These are phyloP conservation scores for Aurelia coerulea DNA, from an alignment of 30 jellyfish, hydroid and myxozoan genomes.

Conservation along the genomic window DNA sequence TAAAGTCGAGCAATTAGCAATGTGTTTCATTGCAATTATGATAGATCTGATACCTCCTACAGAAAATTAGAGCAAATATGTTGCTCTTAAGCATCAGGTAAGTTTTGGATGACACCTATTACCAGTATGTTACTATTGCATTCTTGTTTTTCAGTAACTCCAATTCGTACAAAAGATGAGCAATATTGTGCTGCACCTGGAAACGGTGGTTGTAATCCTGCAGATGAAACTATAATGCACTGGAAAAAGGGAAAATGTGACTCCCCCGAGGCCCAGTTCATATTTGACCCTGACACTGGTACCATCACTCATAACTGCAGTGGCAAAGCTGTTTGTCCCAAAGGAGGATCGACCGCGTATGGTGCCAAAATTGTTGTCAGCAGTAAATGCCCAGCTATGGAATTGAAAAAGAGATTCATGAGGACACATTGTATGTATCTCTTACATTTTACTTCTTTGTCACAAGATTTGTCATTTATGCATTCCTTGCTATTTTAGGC, in stretches of 20 bases:
- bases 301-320: conserved; percentile 85
- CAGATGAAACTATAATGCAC: conserved; percentile 66
- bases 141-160: conserved; percentile 40
- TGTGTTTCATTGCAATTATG: too few relatives aligned
- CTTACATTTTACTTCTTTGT: too few relatives aligned
- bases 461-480: too few relatives aligned
- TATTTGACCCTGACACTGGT: conserved; percentile 80
- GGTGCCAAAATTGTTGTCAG: conserved; percentile 30
- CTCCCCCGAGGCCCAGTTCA: conserved; percentile 76
- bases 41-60: too few relatives aligned
- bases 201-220: conserved; percentile 79
- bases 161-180: conserved; percentile 45
- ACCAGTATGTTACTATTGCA: neutral
- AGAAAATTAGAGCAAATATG: too few relatives aligned
- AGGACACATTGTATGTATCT: conserved; percentile 49
- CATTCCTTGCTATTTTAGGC: too few relatives aligned
- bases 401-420: conserved; percentile 32
- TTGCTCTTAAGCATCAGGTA: too few relatives aligned
- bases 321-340: conserved; percentile 87
- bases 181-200: conserved; percentile 78
- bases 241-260: conserved; percentile 84
- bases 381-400: conserved; percentile 58
- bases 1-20: neutral
- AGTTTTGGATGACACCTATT: too few relatives aligned
- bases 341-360: conserved; percentile 42